These are phyloP conservation scores for Hoplodrina blanda DNA, from an alignment of 2,888 invertebrate species.

Conservation along the genomic window DNA sequence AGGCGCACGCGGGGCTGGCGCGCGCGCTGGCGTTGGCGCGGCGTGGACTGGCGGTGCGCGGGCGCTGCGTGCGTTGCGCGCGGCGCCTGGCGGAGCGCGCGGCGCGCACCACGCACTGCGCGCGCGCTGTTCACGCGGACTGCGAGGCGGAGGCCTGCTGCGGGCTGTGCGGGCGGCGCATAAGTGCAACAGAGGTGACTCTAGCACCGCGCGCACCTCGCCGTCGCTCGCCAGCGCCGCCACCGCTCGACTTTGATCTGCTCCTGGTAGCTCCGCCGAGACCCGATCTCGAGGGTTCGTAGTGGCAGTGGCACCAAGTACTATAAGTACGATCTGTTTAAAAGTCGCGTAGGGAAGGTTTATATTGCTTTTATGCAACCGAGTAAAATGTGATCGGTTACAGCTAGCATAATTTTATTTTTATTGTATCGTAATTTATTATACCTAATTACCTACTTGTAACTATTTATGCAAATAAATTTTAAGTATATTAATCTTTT, in stretches of 20 bases:
- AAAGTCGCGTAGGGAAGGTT: not conserved
- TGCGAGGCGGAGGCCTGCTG: slow-evolving; percentile 76
- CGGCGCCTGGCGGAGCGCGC: slow-evolving; percentile 67
- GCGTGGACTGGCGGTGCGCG: slow-evolving; percentile 79
- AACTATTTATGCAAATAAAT: slow-evolving; percentile 30
- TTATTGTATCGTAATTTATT: slow-evolving; percentile 16
- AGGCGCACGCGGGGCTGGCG: slow-evolving; percentile 75
- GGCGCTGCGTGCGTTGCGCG: slow-evolving; percentile 77
- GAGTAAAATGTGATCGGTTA: slow-evolving; percentile 4
- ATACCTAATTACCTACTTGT: slow-evolving; percentile 9
- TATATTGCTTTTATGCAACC: not conserved
- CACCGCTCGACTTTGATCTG: slow-evolving; percentile 85
- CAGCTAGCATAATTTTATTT: not conserved
- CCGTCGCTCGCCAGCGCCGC: slow-evolving; percentile 80
- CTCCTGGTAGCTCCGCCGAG: slow-evolving; percentile 34
- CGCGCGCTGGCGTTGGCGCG: slow-evolving; percentile 76
- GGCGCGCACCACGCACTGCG: slow-evolving; percentile 80
- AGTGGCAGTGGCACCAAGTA: slow-evolving; percentile 5
- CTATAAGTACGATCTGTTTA: slow-evolving; percentile 2
- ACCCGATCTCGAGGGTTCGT: slow-evolving; percentile 43
- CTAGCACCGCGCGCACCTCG: slow-evolving; percentile 61
- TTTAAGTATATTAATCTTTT: too few relatives aligned
- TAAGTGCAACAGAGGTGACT: slow-evolving; percentile 64
- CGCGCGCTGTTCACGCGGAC: slow-evolving; percentile 78
- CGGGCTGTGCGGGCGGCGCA: slow-evolving; percentile 76